Percentiles rank a stretch among this genome's conserved stretches.
Conservation (phyloP, 2,888 invertebrate species). For the Zaprionus obscuricornis region DNA sequence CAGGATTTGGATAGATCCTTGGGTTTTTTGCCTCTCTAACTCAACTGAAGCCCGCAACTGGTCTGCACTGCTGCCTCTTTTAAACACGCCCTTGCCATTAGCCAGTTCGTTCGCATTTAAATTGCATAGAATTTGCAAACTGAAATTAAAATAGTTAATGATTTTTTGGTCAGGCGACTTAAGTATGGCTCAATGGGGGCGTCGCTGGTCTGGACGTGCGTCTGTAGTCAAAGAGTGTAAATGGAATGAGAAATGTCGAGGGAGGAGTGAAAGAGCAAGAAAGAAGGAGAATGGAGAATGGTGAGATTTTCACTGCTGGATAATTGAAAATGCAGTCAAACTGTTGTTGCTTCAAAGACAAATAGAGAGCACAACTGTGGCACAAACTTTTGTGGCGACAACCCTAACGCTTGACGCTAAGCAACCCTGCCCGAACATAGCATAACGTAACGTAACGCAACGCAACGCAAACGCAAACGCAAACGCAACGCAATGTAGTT, state of each 20-base stretch:
- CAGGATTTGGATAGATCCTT: conserved; percentile 2
- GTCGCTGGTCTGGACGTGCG: too few relatives aligned
- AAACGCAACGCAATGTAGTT: too few relatives aligned
- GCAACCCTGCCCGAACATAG: conserved; percentile 34
- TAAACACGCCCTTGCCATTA: conserved; percentile 55
- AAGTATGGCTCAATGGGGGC: conserved; percentile 61
- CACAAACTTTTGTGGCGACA: conserved; percentile 72
- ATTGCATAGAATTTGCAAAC: conserved; percentile 77
- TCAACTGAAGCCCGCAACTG: too few relatives aligned
- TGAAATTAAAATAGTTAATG: conserved; percentile 78
- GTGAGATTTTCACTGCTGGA: conserved; percentile 21
- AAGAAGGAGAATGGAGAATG: neutral
- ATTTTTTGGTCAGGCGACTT: conserved; percentile 74
- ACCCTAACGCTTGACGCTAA: conserved; percentile 57
- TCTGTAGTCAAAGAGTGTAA: too few relatives aligned
- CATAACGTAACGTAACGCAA: conserved; percentile 12
- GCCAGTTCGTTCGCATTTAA: conserved; percentile 58
- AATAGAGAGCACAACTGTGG: conserved; percentile 62
- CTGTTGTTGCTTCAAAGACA: conserved; percentile 62
- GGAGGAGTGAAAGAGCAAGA: neutral
- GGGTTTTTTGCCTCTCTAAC: conserved; percentile 27
- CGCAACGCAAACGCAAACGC: too few relatives aligned
- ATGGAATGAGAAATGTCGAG: neutral
- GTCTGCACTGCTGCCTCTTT: too few relatives aligned
- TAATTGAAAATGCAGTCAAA: conserved; percentile 51